Base-by-base conservation (phyloP, 2,888 invertebrate genomes). In the Calameuta idolon region DNA sequence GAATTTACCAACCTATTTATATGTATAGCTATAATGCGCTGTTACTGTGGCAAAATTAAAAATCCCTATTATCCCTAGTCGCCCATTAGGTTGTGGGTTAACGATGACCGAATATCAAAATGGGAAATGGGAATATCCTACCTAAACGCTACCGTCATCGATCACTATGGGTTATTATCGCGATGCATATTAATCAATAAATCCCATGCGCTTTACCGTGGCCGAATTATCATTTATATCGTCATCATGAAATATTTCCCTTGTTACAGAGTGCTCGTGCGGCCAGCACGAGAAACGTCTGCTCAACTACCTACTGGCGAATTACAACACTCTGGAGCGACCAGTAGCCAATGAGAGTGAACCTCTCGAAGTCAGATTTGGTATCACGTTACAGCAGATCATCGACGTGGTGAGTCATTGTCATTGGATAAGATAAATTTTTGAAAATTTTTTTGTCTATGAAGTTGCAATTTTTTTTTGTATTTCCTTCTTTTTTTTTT, bases 331-430 rank as follows among this genome's bases (percentile, higher is more conserved):
- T 85, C 93, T 97, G 92, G 97, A 98, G 93, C 94, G 97, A 92
- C 97, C 97, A 79, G 97, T 98, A 83, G 96, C 96, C 88, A 97
- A 97, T 92, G 97, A 98, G 94, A 97, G 97, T 88, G 97, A 97
- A 89, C 96, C 97, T 76, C 94, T 98, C 84, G 96, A 97, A 93
- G 97, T 98, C 87, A 96, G 95, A 92, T 98, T 98, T 92, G 97
- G 97, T 88, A 95, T 98, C 91, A 97, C 97, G 82, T 92, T 98
- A 88, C 97, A 97, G 93, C 97, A 98, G 93, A 97, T 98, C 92
- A 97, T 98, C 91, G 97, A 98, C 92, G 97, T 98, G 96, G 97
- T 98, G 93, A 96, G 97, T 95, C 86, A 83, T 77, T 69, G 69
- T 88, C 85, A 55, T 55, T 15, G 55, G 23, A 55, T 55, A 55